Evolutionary conservation across 2,888 invertebrate genomes (phyloP).

Genomic region (Bombylius discolor): DNA sequence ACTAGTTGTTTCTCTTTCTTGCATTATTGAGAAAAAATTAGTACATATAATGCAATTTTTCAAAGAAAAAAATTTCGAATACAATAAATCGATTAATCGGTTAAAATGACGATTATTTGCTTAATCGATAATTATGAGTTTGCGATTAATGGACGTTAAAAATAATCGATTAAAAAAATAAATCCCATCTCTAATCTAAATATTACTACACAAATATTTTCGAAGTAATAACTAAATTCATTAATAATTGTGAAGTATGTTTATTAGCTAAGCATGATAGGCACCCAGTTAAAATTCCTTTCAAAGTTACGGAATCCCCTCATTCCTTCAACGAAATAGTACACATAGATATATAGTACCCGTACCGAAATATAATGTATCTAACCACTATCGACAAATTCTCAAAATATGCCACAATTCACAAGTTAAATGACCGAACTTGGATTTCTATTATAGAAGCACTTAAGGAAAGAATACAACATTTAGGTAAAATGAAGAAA

Average conservation of each 20-base stretch:
- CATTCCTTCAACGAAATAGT: not conserved
- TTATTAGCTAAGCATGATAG: not conserved
- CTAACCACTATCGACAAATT: slow-evolving; percentile 1
- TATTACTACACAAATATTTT: not conserved
- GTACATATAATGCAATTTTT: too few relatives aligned
- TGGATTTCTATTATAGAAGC: not conserved
- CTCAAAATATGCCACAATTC: not conserved
- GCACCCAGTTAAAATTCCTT: not conserved
- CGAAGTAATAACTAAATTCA: not conserved
- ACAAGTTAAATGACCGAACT: not conserved
- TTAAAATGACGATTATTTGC: too few relatives aligned
- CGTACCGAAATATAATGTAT: not conserved
- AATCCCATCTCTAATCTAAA: too few relatives aligned
- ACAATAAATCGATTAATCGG: too few relatives aligned
- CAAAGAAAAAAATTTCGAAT: too few relatives aligned
- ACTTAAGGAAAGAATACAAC: not conserved
- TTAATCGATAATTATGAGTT: too few relatives aligned
- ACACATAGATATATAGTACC: not conserved
- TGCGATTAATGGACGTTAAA: too few relatives aligned
- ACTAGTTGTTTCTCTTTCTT: too few relatives aligned
- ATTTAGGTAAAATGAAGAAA: not conserved
- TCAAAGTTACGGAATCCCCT: not conserved
- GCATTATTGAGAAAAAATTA: too few relatives aligned
- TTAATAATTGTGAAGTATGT: not conserved
- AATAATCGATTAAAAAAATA: too few relatives aligned